A percentile compares a stretch with the other conserved stretches of the same genome.
Evolutionary conservation across 2,797 vertebrate genomes (phyloP).

Genomic region (Sebastes minor): DNA sequence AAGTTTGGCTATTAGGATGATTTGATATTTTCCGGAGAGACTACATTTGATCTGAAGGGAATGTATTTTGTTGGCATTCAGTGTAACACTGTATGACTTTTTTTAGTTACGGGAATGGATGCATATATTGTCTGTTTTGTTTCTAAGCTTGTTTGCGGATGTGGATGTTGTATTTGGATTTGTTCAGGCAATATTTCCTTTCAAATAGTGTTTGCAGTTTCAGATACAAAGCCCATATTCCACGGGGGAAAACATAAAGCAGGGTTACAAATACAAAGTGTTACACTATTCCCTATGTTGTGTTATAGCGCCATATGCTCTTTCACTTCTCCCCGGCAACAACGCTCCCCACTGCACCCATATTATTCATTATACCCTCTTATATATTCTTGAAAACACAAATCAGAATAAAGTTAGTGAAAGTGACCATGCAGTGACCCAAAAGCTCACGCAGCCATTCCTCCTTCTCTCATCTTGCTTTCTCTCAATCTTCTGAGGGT

Average conservation of each 20-base stretch:
- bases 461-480: conserved; percentile 59
- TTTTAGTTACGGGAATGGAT: conserved; percentile 43
- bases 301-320: conserved; percentile 29
- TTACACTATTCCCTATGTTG: conserved; percentile 24
- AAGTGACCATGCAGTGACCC: conserved; percentile 79
- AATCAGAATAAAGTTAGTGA: conserved; percentile 72
- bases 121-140: conserved; percentile 48
- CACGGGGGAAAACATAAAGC: conserved; percentile 3
- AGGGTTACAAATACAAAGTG: conserved; percentile 37
- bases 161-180: conserved; percentile 39
- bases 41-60: conserved; percentile 64
- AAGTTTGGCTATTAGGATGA: conserved; percentile 75
- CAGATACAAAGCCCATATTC: conserved; percentile 21
- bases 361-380: conserved; percentile 63
- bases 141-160: conserved; percentile 40
- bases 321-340: conserved; percentile 20
- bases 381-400: conserved; percentile 68
- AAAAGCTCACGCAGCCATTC: conserved; percentile 72
- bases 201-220: conserved; percentile 36
- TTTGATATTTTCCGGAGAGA: conserved; percentile 74
- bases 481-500: conserved; percentile 78
- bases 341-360: conserved; percentile 33
- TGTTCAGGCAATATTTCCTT: conserved; percentile 45
- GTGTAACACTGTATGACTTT: conserved; percentile 29
- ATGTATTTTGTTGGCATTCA: conserved; percentile 52